phyloP scores from a whole-genome alignment of 2,113 vertebrate species.

The Corvus hawaiiensis region DNA sequence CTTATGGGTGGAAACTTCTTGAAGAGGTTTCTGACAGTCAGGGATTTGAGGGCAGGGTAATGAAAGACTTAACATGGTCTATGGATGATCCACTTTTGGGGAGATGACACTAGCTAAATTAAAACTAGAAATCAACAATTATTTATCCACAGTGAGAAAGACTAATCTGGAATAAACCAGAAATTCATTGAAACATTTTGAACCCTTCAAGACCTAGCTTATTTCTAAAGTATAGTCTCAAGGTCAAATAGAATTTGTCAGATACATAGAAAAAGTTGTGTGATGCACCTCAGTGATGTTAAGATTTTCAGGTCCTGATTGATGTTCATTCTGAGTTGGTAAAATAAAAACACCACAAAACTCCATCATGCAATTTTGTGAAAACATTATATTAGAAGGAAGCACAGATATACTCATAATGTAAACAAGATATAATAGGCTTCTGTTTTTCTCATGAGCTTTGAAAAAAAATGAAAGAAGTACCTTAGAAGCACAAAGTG shows the following conservation, averaged over 20 bases:
- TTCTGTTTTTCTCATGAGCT: not conserved
- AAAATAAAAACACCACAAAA: not conserved
- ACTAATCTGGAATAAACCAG: not conserved
- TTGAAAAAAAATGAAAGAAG: not conserved
- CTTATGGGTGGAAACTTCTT: not conserved
- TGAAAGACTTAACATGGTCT: not conserved
- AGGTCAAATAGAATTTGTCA: not conserved
- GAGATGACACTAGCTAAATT: not conserved
- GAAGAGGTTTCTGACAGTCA: not conserved
- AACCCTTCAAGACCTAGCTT: not conserved
- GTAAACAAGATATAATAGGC: not conserved
- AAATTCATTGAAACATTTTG: not conserved
- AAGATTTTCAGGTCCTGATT: not conserved
- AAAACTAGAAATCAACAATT: not conserved
- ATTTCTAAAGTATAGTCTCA: not conserved
- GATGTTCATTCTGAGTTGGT: not conserved
- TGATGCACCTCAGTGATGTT: not conserved
- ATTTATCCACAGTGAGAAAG: not conserved
- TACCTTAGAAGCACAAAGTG: not conserved
- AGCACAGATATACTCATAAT: not conserved
- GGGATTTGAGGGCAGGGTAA: rapidly evolving
- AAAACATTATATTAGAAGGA: not conserved
- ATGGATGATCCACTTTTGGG: not conserved
- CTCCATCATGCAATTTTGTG: not conserved
- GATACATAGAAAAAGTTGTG: not conserved